Evolutionary conservation across 1,140 invertebrate species (phyloP), one percentile per base, ranked within the genome.

Genomic region (Scaptomyza graminum): DNA sequence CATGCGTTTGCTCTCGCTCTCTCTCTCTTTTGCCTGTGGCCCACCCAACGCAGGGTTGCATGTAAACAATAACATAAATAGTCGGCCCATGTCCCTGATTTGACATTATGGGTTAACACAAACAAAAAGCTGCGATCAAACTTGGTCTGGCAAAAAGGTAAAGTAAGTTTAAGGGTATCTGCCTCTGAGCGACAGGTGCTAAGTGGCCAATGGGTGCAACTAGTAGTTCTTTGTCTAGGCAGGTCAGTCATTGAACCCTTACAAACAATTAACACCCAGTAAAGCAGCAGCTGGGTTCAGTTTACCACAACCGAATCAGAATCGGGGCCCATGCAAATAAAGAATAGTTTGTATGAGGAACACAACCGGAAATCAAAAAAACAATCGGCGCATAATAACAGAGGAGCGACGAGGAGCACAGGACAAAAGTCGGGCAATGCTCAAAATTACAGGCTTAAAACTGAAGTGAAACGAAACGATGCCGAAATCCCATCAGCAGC

Each of bases 151-250:
- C 13, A 51, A 1, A 41, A 13, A 52, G 34, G 4, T 31, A 22
- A 5, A 25, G 9, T 28, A 6, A 51, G 16, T 13, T 7, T 3
- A 5, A 39, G 47, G 13, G 4, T 3, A 34, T 25, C 12, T 34
- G 28, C 16, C 15, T 7, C 22, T n/a, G 2, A 34, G 25, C 22
- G 74, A 72, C 82, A 85, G 82, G 82, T 87, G 81, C 67, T 85
- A 85, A 83, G 74, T 83, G 79, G 16, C 18, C 41, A 16, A 18
- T 55, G 41, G n/a, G 37, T 25, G 61, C 62, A 66, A 74, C 74
- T 77, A 77, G 71, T 76, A 76, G 71, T 75, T 66, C 34, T 72
- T 50, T 22, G 37, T 49, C 81, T 78, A 85, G 51, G 74, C 76
- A 18, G 51, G n/a, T 43, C 63, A 63, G 71, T 63, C 81, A 69